These are phyloP conservation scores for Lysiphlebus fabarum DNA, from an alignment of 1,140 invertebrate genomes.

Conservation along the genomic window DNA sequence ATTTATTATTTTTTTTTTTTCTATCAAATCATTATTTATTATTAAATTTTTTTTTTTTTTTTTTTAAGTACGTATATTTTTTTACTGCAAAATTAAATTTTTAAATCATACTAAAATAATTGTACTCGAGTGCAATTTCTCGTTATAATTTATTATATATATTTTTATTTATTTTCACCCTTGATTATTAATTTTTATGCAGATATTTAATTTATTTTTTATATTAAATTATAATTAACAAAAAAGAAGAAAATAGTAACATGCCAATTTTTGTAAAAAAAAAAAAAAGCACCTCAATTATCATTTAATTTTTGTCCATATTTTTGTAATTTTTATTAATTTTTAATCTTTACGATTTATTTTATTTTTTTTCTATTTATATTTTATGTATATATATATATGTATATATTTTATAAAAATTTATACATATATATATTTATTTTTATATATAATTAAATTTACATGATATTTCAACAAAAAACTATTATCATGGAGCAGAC, in stretches of 20 bases:
- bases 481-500: slow-evolving; percentile 45
- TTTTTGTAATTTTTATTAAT: too few relatives aligned
- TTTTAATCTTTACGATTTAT: background rate
- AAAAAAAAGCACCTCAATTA: slow-evolving; percentile 24
- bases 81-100: background rate
- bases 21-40: background rate
- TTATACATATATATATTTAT: background rate
- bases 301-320: slow-evolving; percentile 35
- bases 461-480: slow-evolving; percentile 54
- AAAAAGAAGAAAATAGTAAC: slow-evolving; percentile 2
- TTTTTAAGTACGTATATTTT: slow-evolving; percentile 12
- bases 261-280: slow-evolving; percentile 13
- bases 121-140: slow-evolving; percentile 46
- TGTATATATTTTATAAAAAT: slow-evolving; percentile 30
- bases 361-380: slow-evolving; percentile 4
- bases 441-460: slow-evolving; percentile 40
- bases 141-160: background rate
- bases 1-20: slow-evolving; percentile 5
- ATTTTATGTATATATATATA: slow-evolving; percentile 37
- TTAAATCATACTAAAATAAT: slow-evolving; percentile 35
- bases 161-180: slow-evolving; percentile 33
- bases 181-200: slow-evolving; percentile 12
- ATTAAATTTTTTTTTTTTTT: background rate
- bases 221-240: background rate
- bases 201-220: background rate